These are phyloP conservation scores for Montipora cactus DNA, from an alignment of 64 coral and sea anemone species.

Conservation along the genomic window DNA sequence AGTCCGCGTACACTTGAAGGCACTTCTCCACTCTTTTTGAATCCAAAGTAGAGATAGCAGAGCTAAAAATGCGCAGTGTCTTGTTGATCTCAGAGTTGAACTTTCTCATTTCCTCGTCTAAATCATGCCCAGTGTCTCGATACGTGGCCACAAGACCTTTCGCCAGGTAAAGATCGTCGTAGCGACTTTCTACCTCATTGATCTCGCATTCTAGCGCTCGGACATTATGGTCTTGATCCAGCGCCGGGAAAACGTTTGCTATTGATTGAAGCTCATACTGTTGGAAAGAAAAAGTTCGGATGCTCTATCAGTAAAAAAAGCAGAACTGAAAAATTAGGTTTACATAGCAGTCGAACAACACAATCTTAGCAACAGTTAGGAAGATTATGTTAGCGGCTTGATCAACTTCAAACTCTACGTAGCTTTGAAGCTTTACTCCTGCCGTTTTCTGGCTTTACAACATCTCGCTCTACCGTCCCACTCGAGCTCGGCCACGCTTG, in stretches of 20 bases:
- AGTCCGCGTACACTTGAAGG: neutral
- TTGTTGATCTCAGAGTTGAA: neutral
- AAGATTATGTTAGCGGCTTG: no score
- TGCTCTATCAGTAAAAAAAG: no score
- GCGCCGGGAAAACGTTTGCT: neutral
- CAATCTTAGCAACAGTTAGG: no score
- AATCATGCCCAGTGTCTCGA: neutral
- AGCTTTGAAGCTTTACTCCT: no score
- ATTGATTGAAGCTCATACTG: neutral
- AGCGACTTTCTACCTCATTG: constrained; percentile 11
- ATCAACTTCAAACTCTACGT: no score
- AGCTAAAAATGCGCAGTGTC: neutral
- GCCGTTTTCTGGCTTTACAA: no score
- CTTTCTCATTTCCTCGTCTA: neutral
- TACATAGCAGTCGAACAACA: no score
- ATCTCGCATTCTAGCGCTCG: neutral
- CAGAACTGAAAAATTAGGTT: no score
- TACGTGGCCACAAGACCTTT: neutral
- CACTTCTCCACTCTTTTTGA: neutral
- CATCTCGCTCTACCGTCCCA: no score
- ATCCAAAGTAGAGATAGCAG: constrained; percentile 9
- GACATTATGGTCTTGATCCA: neutral
- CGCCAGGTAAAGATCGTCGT: neutral
- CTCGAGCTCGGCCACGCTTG: no score
- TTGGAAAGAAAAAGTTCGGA: neutral